phyloP scores from a whole-genome alignment of 37 sponge, comb jelly and placozoan genomes.

The Dysidea cf. avara region DNA sequence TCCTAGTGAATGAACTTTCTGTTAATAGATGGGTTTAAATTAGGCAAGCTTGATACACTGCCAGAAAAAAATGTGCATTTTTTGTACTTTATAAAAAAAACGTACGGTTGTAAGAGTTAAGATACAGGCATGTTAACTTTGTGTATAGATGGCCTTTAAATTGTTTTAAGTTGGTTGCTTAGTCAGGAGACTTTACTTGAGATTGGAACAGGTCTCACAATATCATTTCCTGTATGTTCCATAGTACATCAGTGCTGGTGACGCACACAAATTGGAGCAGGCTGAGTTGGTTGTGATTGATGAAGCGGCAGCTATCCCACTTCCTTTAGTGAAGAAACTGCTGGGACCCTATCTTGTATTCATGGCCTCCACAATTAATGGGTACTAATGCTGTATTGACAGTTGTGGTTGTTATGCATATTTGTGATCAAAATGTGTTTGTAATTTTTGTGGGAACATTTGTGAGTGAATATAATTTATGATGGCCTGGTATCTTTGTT shows the following conservation, averaged over 20 bases:
- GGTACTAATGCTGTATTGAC: conserved; percentile 45
- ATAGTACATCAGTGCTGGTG: conserved; percentile 95
- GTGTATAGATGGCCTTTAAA: not conserved
- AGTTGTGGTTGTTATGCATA: not conserved
- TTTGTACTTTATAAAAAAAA: too few species aligned
- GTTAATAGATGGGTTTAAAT: too few species aligned
- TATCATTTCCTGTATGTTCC: too few species aligned
- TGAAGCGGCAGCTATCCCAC: conserved; percentile 98
- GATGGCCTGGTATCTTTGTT: too few species aligned
- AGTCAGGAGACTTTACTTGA: not conserved
- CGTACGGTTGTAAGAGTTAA: not conserved
- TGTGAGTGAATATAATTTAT: too few species aligned
- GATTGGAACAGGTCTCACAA: not conserved
- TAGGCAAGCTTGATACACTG: too few species aligned
- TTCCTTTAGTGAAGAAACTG: conserved; percentile 87
- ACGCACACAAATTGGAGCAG: conserved; percentile 81
- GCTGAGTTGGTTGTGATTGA: conserved; percentile 96
- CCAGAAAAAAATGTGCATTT: too few species aligned
- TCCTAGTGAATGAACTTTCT: too few species aligned
- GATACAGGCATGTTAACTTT: not conserved
- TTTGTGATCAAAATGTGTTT: not conserved
- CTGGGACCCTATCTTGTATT: conserved; percentile 94
- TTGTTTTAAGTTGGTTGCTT: not conserved
- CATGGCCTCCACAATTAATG: conserved; percentile 96
- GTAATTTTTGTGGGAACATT: not conserved